Percentiles rank a stretch among this genome's conserved stretches.
Evolutionary conservation across 2,888 invertebrate species (phyloP).

Genomic region (Dynastes hyllus): DNA sequence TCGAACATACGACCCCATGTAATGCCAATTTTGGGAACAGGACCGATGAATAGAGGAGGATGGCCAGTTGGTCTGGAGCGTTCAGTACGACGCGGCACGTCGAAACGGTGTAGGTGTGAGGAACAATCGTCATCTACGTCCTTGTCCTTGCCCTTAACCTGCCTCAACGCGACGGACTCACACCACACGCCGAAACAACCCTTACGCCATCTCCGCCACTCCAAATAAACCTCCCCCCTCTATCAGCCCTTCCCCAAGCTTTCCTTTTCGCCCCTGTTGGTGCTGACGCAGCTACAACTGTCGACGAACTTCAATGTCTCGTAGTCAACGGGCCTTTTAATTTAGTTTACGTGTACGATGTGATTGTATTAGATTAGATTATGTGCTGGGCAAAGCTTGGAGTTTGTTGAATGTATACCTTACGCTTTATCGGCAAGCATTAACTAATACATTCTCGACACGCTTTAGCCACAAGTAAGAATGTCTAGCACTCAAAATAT

Average conservation of each 20-base stretch:
- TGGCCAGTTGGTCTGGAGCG: background rate
- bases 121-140: conserved; percentile 58
- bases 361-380: no score
- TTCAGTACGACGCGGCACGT: background rate
- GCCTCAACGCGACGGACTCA: conserved; percentile 56
- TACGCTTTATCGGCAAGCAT: no score
- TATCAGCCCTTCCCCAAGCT: background rate
- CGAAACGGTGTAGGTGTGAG: conserved; percentile 33
- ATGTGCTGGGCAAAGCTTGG: no score
- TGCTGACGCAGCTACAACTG: background rate
- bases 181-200: conserved; percentile 20
- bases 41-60: background rate
- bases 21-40: background rate
- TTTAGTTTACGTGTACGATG: conserved; percentile 10
- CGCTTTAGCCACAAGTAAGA: no score
- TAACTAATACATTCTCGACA: no score
- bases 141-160: conserved; percentile 62
- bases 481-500: no score
- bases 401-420: no score
- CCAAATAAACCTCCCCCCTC: conserved; percentile 7
- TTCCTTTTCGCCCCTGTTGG: background rate
- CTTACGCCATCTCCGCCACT: background rate
- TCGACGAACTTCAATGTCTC: background rate
- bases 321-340: background rate
- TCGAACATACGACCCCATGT: background rate